phyloP scores from a whole-genome alignment of 2,888 invertebrate species.

The Timandra comae region DNA sequence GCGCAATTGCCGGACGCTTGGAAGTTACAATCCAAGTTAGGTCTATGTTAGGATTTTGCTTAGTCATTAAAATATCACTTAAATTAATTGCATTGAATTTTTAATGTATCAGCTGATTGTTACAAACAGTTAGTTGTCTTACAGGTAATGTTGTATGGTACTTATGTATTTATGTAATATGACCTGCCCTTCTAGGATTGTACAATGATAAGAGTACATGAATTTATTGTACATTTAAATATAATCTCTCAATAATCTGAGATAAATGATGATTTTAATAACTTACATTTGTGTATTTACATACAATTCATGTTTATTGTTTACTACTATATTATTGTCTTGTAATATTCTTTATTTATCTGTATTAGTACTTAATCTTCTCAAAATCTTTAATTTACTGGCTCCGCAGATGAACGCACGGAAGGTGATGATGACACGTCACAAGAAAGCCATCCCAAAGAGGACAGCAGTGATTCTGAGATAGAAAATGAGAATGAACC shows the following conservation, averaged over 20 bases:
- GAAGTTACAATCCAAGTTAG: constrained; percentile 21
- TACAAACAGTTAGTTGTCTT: too few relatives aligned
- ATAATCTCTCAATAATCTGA: too few relatives aligned
- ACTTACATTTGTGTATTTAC: too few relatives aligned
- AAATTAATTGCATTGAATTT: neutral
- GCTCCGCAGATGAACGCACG: constrained; percentile 62
- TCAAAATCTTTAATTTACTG: constrained; percentile 22
- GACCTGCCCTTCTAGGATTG: too few relatives aligned
- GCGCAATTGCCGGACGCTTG: constrained; percentile 42
- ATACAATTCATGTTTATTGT: too few relatives aligned
- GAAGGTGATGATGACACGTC: constrained; percentile 72
- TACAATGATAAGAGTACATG: neutral
- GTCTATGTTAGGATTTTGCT: constrained; percentile 23
- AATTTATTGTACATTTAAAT: neutral
- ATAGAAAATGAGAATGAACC: constrained; percentile 52
- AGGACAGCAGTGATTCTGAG: constrained; percentile 64
- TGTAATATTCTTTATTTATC: too few relatives aligned
- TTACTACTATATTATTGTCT: too few relatives aligned
- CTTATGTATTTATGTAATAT: constrained; percentile 1
- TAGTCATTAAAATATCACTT: neutral
- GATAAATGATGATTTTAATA: too few relatives aligned
- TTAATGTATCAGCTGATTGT: constrained; percentile 16
- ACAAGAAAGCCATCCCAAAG: constrained; percentile 67
- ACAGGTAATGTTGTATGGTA: too few relatives aligned
- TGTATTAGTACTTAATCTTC: constrained; percentile 13